Base-by-base conservation (phyloP, 2,888 invertebrate genomes). In the Theretra japonica region DNA sequence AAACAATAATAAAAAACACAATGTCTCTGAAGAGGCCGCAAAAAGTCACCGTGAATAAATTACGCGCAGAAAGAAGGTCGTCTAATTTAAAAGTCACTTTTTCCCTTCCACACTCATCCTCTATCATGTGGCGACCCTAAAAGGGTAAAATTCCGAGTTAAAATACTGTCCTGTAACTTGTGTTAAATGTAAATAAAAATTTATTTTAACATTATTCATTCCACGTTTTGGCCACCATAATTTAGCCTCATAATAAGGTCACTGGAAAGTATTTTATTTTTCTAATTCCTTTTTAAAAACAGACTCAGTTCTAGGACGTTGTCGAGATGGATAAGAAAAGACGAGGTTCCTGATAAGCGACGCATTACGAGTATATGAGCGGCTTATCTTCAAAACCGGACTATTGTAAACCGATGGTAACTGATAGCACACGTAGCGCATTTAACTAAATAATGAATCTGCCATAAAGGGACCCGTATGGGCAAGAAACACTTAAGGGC, bases 41-140 rank as follows among this genome's bases (percentile, higher is more conserved):
- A 83, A 86, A 84, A 82, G 77, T 79, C 75, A 74, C 79, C 77
- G 82, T 85, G 83, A 87, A 86, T 87, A 86, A 84, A 85, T 86
- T 84, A 83, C 79, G 74, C 71, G 65, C 76, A 79, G 79, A 79
- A 82, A 80, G 72, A 81, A 80, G 78, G 80, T 78, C 73, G 76
- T 79, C 79, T 79, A 79, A 83, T 78, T 79, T 77, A 77, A 79
- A 72, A 72, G 77, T 76, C 74, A 79, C 77, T 78, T 79, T 77
- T 83, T 79, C 79, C 76, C 79, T 83, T 80, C 82, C 70, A 79
- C 80, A 81, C 79, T 83, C 83, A 79, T 81, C 76, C 78, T 77
- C 72, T 77, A 77, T 77, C 78, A 78, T 80, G 80, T 78, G 78
- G 79, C 78, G 77, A 69, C 77, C 73, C 75, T 73, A 77, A 77